Base-by-base conservation (phyloP, 2,113 vertebrate species). In the Burhinus oedicnemus region DNA sequence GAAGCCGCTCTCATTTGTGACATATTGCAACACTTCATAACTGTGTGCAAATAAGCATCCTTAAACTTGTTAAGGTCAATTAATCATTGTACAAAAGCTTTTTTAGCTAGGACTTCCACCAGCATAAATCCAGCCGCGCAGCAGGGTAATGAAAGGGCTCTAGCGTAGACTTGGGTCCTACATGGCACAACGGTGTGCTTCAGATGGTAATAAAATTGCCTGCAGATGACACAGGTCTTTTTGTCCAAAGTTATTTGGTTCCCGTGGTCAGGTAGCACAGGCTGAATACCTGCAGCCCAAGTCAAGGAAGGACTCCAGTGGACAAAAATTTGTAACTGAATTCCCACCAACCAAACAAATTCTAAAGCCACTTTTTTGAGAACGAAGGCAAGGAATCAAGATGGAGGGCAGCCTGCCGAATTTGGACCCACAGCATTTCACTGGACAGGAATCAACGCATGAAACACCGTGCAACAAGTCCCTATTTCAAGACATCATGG, bases 21-120 rank as follows among this genome's bases (percentile, higher is more conserved):
- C 98, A 98, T 98, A 98, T 97, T 97, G 96, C 97, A 98, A 98
- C 98, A 96, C 95, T 97, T 98, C 97, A 96, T 98, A 98, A 98
- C 98, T 96, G 97, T 97, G 97, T 98, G 98, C 98, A 98, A 98
- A 98, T 98, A 98, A 98, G 98, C 98, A 98, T 98, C 94, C 96
- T 98, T 98, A 98, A 98, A 98, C 97, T 97, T 93, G 96, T 98
- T 97, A 95, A 97, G 98, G 98, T 98, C 98, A 98, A 98, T 99
- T 98, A 98, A 98, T 98, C 98, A 98, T 93, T 92, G 95, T 97
- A 97, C 96, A 95, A 96, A 98, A 94, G 95, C 81, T 82, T 97
- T 87, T 91, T 90, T 90, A 95, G 93, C 85, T 68, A 93, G 95
- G 89, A 92, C 87, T 96, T 96, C 82, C 75, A 89, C 83, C 81